phyloP scores from a whole-genome alignment of 2,888 invertebrate genomes.

The Sisyra terminalis region DNA sequence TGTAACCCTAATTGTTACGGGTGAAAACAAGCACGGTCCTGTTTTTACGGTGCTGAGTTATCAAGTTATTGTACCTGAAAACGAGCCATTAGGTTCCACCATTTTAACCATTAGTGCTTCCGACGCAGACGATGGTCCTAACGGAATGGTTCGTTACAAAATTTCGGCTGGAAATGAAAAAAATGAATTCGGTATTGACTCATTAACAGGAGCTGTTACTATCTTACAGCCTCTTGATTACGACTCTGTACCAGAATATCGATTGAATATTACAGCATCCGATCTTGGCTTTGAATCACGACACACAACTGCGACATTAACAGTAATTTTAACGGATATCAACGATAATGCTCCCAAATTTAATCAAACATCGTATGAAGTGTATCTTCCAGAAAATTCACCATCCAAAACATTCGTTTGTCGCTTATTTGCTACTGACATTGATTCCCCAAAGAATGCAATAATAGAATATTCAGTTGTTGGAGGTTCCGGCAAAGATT shows the following conservation, averaged over 20 bases:
- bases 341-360: constrained; percentile 87
- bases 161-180: constrained; percentile 73
- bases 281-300: constrained; percentile 72
- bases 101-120: constrained; percentile 72
- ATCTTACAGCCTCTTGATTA: constrained; percentile 72
- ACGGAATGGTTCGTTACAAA: constrained; percentile 72
- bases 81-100: constrained; percentile 70
- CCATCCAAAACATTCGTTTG: constrained; percentile 58
- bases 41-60: constrained; percentile 71
- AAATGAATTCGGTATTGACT: constrained; percentile 64
- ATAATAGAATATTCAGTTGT: constrained; percentile 69
- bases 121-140: constrained; percentile 76
- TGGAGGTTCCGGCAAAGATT: constrained; percentile 54
- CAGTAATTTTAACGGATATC: constrained; percentile 77
- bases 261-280: constrained; percentile 70
- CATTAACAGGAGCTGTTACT: constrained; percentile 60
- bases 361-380: constrained; percentile 57
- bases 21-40: constrained; percentile 66
- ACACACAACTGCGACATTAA: constrained; percentile 61
- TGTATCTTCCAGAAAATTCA: constrained; percentile 69
- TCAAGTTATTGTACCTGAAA: constrained; percentile 83
- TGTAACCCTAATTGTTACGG: constrained; percentile 64
- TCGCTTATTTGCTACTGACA: constrained; percentile 61
- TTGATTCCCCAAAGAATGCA: constrained; percentile 77
- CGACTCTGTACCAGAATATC: constrained; percentile 70